A percentile compares a stretch with the other conserved stretches of the same genome.
phyloP scores from a whole-genome alignment of 2,113 vertebrate species.

The Osmerus mordax region DNA sequence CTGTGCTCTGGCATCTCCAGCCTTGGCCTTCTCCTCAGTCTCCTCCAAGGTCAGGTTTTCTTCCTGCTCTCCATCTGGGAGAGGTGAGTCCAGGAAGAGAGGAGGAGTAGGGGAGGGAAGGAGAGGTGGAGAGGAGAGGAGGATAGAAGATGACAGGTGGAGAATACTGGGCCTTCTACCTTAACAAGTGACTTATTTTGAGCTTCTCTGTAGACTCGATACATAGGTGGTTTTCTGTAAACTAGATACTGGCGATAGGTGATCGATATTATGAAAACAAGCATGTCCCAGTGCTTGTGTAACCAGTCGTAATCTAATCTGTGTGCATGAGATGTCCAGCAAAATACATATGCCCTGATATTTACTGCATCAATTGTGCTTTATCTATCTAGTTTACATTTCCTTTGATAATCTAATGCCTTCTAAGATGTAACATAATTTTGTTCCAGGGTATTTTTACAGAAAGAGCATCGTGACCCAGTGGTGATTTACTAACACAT shows the following conservation, averaged over 20 bases:
- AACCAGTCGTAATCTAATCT: too few relatives aligned
- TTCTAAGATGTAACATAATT: neutral
- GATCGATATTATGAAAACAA: too few relatives aligned
- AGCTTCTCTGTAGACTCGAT: too few relatives aligned
- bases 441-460: neutral
- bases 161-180: neutral
- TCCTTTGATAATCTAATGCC: neutral
- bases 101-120: too few relatives aligned
- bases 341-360: too few relatives aligned
- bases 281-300: too few relatives aligned
- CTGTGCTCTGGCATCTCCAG: neutral
- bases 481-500: neutral
- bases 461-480: neutral
- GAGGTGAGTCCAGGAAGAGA: too few relatives aligned
- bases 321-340: too few relatives aligned
- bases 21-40: neutral
- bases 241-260: too few relatives aligned
- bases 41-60: neutral
- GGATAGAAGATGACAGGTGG: neutral
- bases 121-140: neutral
- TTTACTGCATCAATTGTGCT: too few relatives aligned
- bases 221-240: too few relatives aligned
- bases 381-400: too few relatives aligned
- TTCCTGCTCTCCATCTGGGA: neutral
- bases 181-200: neutral